Percentiles rank a stretch among this genome's conserved stretches.
Conservation (phyloP, 2,797 vertebrate genomes). For the Pangasius djambal region DNA sequence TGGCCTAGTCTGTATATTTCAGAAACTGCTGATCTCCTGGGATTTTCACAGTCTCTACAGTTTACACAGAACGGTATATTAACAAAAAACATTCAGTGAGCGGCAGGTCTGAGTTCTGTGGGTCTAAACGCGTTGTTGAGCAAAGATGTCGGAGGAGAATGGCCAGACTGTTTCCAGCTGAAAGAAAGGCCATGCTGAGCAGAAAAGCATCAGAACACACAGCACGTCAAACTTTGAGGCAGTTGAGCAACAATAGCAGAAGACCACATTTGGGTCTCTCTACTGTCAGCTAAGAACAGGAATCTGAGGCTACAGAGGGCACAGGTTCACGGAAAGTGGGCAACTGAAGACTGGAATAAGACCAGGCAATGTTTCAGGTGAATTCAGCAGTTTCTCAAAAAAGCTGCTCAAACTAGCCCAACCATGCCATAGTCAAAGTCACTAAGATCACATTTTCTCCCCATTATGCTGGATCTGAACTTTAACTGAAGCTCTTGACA, state of each 20-base stretch:
- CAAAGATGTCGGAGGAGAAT: too few relatives aligned
- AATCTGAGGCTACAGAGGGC: background rate
- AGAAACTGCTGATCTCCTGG: background rate
- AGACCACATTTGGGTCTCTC: background rate
- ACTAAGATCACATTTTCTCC: too few relatives aligned
- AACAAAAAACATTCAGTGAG: background rate
- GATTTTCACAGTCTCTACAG: background rate
- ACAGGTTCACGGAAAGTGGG: background rate
- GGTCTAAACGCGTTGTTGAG: background rate
- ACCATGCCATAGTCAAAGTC: too few relatives aligned
- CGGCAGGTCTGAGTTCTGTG: background rate
- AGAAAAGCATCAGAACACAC: background rate
- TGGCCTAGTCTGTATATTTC: background rate
- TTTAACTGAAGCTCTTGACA: too few relatives aligned
- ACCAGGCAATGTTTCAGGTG: background rate
- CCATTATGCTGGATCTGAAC: too few relatives aligned
- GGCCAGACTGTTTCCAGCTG: too few relatives aligned
- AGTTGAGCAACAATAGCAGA: background rate
- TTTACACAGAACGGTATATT: background rate
- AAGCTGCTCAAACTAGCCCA: too few relatives aligned
- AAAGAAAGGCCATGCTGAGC: background rate
- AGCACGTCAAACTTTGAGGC: background rate
- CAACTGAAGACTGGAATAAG: background rate
- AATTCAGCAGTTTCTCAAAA: background rate
- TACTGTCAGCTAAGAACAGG: too few relatives aligned